These are phyloP conservation scores for Reticulitermes lucifugus DNA, from an alignment of 2,888 invertebrate genomes.

Conservation along the genomic window DNA sequence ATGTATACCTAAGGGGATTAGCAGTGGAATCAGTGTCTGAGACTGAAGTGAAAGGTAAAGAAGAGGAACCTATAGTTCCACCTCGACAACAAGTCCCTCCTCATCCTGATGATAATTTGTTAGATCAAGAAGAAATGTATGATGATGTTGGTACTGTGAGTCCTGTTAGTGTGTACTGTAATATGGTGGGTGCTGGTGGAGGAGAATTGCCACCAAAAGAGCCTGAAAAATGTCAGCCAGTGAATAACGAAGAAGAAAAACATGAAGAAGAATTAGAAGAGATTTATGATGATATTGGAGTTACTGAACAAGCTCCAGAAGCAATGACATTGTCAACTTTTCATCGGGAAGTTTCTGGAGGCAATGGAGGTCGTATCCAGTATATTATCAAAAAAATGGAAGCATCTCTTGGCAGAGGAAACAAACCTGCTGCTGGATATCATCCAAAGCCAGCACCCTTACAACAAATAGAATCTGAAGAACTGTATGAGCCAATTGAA, in stretches of 20 bases:
- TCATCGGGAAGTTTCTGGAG: neutral
- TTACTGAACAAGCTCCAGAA: slow-evolving; percentile 21
- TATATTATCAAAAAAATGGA: slow-evolving; percentile 33
- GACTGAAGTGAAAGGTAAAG: neutral
- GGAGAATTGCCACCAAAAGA: neutral
- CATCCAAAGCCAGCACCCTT: neutral
- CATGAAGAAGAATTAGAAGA: slow-evolving; percentile 28
- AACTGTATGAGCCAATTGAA: slow-evolving; percentile 41
- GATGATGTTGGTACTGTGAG: slow-evolving; percentile 36
- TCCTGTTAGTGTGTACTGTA: neutral
- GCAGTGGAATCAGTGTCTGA: neutral
- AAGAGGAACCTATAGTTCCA: slow-evolving; percentile 7
- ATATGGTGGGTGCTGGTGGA: neutral
- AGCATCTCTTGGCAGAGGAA: slow-evolving; percentile 25
- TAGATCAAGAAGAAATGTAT: slow-evolving; percentile 39
- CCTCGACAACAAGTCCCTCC: neutral
- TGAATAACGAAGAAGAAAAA: slow-evolving; percentile 6
- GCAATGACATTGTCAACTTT: neutral
- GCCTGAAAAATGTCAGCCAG: neutral
- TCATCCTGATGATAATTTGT: neutral
- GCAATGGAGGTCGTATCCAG: slow-evolving; percentile 14
- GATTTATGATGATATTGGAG: slow-evolving; percentile 47
- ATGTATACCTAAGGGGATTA: neutral
- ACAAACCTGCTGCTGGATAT: neutral
- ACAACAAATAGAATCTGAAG: slow-evolving; percentile 2